Evolutionary conservation across 2,797 vertebrate genomes (phyloP).

Genomic region (Sebastes cheni): DNA sequence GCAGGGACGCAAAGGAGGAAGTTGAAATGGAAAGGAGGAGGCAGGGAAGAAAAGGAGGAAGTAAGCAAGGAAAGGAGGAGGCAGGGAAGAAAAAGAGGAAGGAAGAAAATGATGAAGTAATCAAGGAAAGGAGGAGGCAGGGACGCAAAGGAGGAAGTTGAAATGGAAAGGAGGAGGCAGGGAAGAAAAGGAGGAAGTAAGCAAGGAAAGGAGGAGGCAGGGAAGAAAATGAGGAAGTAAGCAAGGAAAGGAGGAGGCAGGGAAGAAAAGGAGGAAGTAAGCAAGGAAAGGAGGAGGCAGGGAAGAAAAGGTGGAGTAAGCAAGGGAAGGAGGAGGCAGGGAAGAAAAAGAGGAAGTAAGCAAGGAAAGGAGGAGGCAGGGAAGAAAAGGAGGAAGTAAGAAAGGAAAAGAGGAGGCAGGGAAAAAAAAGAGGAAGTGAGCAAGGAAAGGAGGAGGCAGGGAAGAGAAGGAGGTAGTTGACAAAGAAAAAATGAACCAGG

Average conservation of each 20-base stretch:
- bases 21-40: not conserved
- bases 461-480: not conserved
- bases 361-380: too few relatives aligned
- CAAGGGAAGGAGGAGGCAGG: too few relatives aligned
- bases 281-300: not conserved
- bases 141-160: fast-evolving
- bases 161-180: too few relatives aligned
- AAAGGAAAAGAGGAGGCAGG: not conserved
- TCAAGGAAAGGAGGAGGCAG: not conserved
- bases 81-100: fast-evolving
- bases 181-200: too few relatives aligned
- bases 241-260: not conserved
- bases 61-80: not conserved
- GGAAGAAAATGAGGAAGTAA: too few relatives aligned
- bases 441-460: too few relatives aligned
- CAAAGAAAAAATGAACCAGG: not conserved
- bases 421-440: too few relatives aligned
- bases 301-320: not conserved
- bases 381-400: not conserved
- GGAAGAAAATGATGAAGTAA: fast-evolving
- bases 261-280: not conserved
- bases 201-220: not conserved
- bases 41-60: not conserved
- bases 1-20: not conserved
- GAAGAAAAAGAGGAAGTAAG: too few relatives aligned